phyloP scores from a whole-genome alignment of 2,797 vertebrate species.

The Xyrichtys novacula region DNA sequence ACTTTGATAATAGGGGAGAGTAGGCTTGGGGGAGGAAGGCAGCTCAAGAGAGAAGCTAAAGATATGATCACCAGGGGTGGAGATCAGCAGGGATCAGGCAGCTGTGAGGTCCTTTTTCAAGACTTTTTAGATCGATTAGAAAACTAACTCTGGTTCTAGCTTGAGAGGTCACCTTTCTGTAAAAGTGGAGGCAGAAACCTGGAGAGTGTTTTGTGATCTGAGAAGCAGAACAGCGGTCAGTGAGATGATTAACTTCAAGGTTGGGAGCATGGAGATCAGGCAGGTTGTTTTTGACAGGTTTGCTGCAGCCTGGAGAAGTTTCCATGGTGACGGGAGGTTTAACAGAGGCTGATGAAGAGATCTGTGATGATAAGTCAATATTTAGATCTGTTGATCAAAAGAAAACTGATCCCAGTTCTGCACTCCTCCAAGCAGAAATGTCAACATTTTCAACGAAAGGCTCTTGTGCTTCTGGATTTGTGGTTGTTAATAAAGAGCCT shows the following conservation, averaged over 20 bases:
- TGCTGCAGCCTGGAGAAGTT: constrained; percentile 9
- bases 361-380: not conserved
- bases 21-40: constrained; percentile 43
- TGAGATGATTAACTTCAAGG: not conserved
- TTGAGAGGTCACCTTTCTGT: not conserved
- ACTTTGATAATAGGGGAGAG: constrained; percentile 57
- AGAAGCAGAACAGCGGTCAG: constrained; percentile 5
- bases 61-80: constrained; percentile 33
- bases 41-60: constrained; percentile 29
- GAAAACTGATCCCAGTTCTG: not conserved
- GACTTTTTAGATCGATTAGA: constrained; percentile 7
- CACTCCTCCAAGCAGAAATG: not conserved
- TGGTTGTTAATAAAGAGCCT: not conserved
- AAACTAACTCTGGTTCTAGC: constrained; percentile 1
- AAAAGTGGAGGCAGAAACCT: constrained; percentile 9
- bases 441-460: not conserved
- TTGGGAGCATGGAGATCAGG: constrained; percentile 4
- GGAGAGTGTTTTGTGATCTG: not conserved
- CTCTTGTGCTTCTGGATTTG: not conserved
- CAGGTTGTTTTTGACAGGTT: not conserved
- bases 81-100: constrained; percentile 1
- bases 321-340: constrained; percentile 7
- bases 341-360: not conserved
- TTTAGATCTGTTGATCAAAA: not conserved
- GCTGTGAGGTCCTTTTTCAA: constrained; percentile 7